phyloP scores from a whole-genome alignment of 2,113 vertebrate species.

The Cheirogaleus medius region DNA sequence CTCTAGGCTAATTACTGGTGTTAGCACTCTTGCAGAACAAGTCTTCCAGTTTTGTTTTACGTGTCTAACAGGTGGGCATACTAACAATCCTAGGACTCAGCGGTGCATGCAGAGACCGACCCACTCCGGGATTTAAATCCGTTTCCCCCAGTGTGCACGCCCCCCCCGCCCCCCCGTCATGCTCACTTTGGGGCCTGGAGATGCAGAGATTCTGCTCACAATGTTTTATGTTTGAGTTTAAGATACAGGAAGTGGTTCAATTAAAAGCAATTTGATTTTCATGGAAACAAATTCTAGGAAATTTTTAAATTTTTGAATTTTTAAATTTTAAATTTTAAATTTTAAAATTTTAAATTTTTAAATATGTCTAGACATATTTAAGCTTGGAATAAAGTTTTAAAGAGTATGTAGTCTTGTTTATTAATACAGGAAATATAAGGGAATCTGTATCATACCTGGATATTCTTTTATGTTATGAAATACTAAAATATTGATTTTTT shows the following conservation, averaged over 20 bases:
- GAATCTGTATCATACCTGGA: background rate
- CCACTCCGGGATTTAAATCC: no score
- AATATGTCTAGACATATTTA: background rate
- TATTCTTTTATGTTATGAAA: background rate
- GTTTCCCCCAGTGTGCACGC: background rate
- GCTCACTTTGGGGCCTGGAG: background rate
- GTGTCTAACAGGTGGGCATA: background rate
- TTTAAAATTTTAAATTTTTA: no score
- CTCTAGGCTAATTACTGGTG: background rate
- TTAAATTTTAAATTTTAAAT: no score
- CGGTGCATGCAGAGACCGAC: background rate
- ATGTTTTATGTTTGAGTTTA: background rate
- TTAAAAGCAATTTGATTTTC: background rate
- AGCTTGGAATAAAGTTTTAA: background rate
- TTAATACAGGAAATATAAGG: background rate
- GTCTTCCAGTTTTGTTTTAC: background rate
- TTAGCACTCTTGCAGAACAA: background rate
- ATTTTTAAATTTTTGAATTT: no score
- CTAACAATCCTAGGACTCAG: background rate
- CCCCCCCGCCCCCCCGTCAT: no score
- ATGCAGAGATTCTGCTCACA: background rate
- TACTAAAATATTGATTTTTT: background rate
- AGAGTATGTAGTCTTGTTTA: background rate
- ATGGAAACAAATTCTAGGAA: background rate
- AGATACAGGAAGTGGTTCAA: background rate